Conservation (phyloP, 2,888 invertebrate genomes). For the Troides helena region DNA sequence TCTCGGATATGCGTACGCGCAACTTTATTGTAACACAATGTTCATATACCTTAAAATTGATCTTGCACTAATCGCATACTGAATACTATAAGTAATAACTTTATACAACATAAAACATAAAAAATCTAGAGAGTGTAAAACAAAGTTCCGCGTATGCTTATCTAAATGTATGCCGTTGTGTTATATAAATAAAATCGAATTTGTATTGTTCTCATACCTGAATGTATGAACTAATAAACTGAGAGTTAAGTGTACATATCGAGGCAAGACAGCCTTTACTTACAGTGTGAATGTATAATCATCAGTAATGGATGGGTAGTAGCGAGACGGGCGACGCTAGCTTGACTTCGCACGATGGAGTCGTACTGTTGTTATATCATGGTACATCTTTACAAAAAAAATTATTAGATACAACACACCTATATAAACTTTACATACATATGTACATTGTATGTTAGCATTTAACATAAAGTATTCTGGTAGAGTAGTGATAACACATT, state of each 20-base stretch:
- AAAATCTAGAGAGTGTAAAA: neutral
- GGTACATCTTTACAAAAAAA: conserved; percentile 46
- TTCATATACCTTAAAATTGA: neutral
- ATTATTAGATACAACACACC: conserved; percentile 45
- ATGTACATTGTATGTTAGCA: conserved; percentile 41
- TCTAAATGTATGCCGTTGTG: conserved; percentile 12
- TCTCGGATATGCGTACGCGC: conserved; percentile 3
- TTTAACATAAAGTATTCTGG: conserved; percentile 43
- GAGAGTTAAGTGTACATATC: conserved; percentile 48
- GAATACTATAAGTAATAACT: neutral
- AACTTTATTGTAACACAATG: conserved; percentile 6
- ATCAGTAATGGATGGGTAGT: conserved; percentile 25
- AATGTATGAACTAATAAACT: neutral
- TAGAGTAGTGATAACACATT: conserved; percentile 31
- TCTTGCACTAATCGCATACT: too few relatives aligned
- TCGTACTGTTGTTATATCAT: conserved; percentile 45
- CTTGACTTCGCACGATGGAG: conserved; percentile 40
- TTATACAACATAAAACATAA: neutral
- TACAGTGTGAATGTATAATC: conserved; percentile 28
- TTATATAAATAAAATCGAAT: conserved; percentile 9
- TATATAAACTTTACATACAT: conserved; percentile 40
- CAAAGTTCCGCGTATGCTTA: conserved; percentile 6
- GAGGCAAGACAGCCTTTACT: conserved; percentile 35
- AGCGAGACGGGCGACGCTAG: conserved; percentile 32
- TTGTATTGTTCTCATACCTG: neutral